phyloP scores from a whole-genome alignment of 35 echinoderm and acorn worm species.

The Nesometra sesokonis region DNA sequence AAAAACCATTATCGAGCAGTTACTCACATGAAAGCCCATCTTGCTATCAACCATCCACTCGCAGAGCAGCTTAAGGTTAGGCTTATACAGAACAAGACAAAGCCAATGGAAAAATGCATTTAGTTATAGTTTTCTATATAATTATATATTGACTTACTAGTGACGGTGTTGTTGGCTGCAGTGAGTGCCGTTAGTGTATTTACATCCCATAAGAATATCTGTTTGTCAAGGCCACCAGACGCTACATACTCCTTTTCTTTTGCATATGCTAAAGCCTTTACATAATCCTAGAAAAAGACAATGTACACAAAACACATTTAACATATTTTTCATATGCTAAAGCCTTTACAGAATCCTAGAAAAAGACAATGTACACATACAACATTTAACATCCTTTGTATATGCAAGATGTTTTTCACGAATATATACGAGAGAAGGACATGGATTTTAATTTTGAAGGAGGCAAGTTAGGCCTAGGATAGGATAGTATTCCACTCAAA shows the following conservation, averaged over 20 bases:
- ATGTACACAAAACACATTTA: background rate
- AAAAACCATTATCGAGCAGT: too few species aligned
- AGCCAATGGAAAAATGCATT: background rate
- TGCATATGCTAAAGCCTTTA: constrained; percentile 96
- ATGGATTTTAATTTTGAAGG: too few species aligned
- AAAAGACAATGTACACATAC: background rate
- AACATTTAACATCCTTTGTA: background rate
- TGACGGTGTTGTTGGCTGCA: constrained; percentile 96
- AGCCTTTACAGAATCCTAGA: constrained; percentile 95
- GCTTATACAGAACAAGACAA: too few species aligned
- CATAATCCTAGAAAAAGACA: constrained; percentile 66
- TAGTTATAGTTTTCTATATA: background rate
- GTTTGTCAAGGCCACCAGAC: constrained; percentile 89
- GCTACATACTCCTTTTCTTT: constrained; percentile 97
- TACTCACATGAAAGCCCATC: too few species aligned
- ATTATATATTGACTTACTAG: constrained; percentile 53
- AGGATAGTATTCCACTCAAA: too few species aligned
- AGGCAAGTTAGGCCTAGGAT: too few species aligned
- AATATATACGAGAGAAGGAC: too few species aligned
- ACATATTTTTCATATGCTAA: background rate
- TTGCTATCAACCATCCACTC: too few species aligned
- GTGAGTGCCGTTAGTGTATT: constrained; percentile 93
- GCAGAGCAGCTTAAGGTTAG: too few species aligned
- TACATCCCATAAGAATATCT: constrained; percentile 99
- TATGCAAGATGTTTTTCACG: constrained; percentile 46